These are phyloP conservation scores for Macquaria ambigua DNA, from an alignment of 2,113 vertebrate genomes.

Conservation along the genomic window DNA sequence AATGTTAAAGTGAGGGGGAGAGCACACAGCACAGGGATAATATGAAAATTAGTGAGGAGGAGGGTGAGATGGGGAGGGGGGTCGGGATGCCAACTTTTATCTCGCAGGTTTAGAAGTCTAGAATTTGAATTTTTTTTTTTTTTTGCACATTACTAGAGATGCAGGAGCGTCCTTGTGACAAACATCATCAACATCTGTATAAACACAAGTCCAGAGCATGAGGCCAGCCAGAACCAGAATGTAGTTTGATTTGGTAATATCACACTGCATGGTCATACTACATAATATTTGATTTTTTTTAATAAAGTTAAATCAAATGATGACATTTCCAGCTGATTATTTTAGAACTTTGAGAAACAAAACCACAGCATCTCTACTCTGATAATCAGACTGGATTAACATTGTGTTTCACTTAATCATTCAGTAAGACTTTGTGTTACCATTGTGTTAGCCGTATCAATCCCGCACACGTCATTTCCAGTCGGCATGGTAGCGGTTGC, in stretches of 20 bases:
- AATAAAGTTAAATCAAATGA: not conserved
- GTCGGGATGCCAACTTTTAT: slow-evolving; percentile 74
- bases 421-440: not conserved
- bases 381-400: not conserved
- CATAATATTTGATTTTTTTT: not conserved
- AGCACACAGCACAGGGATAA: slow-evolving; percentile 68
- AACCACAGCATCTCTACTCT: not conserved
- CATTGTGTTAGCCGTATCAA: not conserved
- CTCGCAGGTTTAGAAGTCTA: slow-evolving; percentile 69
- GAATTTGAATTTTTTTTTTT: not conserved
- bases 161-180: slow-evolving; percentile 11
- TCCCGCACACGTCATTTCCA: not conserved
- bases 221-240: not conserved
- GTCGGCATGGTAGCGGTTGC: not conserved
- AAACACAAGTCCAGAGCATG: not conserved
- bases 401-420: not conserved
- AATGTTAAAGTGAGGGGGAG: slow-evolving; percentile 77
- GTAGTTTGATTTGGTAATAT: not conserved
- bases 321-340: not conserved
- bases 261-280: not conserved
- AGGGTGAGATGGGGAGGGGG: slow-evolving; percentile 47
- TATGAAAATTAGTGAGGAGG: slow-evolving; percentile 80
- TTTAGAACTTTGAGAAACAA: not conserved
- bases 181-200: slow-evolving; percentile 29
- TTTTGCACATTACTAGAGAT: slow-evolving; percentile 43